Evolutionary conservation across 2,113 vertebrate genomes (phyloP).

Genomic region (Marmota flaviventris): DNA sequence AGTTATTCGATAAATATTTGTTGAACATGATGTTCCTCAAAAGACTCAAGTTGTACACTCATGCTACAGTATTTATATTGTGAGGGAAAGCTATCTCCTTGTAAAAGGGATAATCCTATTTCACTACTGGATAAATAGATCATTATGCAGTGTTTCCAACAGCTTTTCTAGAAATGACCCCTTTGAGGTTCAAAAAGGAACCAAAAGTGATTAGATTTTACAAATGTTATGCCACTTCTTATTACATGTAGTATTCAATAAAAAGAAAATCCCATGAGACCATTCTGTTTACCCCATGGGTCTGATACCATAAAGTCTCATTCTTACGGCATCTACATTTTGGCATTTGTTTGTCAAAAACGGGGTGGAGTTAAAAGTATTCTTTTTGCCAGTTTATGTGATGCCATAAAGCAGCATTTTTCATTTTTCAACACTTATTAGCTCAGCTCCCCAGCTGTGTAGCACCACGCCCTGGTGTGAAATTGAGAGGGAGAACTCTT

Average conservation of each 20-base stretch:
- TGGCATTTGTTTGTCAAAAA: slow-evolving; percentile 80
- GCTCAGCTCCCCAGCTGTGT: slow-evolving; percentile 86
- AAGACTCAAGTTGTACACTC: neutral
- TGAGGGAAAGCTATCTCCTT: slow-evolving; percentile 56
- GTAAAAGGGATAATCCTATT: slow-evolving; percentile 41
- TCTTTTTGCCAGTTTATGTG: slow-evolving; percentile 81
- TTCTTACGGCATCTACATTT: slow-evolving; percentile 74
- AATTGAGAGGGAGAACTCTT: slow-evolving; percentile 81
- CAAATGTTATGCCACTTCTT: slow-evolving; percentile 70
- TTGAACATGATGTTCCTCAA: slow-evolving; percentile 36
- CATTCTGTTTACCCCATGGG: slow-evolving; percentile 52
- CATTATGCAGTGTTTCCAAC: slow-evolving; percentile 57
- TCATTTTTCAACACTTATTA: slow-evolving; percentile 87
- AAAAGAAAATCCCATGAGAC: slow-evolving; percentile 58
- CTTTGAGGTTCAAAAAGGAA: slow-evolving; percentile 72
- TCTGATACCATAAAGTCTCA: slow-evolving; percentile 28
- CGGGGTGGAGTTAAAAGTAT: slow-evolving; percentile 70
- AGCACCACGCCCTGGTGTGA: slow-evolving; percentile 85
- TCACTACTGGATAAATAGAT: slow-evolving; percentile 67
- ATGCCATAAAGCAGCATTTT: slow-evolving; percentile 84
- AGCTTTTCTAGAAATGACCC: slow-evolving; percentile 74
- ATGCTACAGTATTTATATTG: slow-evolving; percentile 29
- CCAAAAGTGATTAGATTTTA: slow-evolving; percentile 76
- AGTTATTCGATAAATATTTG: slow-evolving; percentile 47
- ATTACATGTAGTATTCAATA: slow-evolving; percentile 45